phyloP scores from a whole-genome alignment of 1,140 invertebrate species.

The Proales similis region DNA sequence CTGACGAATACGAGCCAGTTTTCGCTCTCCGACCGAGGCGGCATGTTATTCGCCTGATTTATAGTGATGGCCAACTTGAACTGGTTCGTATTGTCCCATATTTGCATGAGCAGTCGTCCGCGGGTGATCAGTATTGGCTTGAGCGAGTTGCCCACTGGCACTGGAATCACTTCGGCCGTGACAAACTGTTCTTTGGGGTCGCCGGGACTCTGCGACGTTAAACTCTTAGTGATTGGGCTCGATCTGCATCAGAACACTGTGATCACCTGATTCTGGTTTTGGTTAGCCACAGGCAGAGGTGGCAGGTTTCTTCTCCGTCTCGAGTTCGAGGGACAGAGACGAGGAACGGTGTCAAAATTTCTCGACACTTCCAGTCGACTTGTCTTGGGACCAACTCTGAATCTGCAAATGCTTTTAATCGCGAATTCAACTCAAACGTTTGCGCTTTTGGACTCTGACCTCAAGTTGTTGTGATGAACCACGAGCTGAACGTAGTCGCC shows the following conservation, averaged over 20 bases:
- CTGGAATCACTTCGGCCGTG: constrained; percentile 13
- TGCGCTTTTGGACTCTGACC: not conserved
- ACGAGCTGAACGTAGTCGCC: constrained; percentile 69
- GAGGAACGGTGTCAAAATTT: constrained; percentile 33
- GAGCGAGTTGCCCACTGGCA: not conserved
- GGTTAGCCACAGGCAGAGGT: constrained; percentile 16
- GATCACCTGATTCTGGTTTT: no score
- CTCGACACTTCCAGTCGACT: constrained; percentile 28
- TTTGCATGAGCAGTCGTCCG: constrained; percentile 27
- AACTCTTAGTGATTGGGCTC: no score
- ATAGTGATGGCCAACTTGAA: constrained; percentile 35
- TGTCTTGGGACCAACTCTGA: constrained; percentile 8
- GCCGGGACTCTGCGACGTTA: no score
- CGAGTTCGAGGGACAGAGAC: not conserved
- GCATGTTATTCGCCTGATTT: constrained; percentile 21
- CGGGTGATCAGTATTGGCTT: constrained; percentile 37
- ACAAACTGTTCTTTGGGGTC: constrained; percentile 5
- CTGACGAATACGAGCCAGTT: constrained; percentile 16
- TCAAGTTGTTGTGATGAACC: constrained; percentile 23
- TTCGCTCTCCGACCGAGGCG: constrained; percentile 6
- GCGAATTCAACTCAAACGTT: not conserved
- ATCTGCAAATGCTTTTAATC: no score
- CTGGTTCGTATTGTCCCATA: constrained; percentile 23
- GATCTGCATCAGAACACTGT: no score
- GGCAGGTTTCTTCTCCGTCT: constrained; percentile 31